Base-by-base conservation (phyloP, 2,888 invertebrate genomes). In the Nebria salina region DNA sequence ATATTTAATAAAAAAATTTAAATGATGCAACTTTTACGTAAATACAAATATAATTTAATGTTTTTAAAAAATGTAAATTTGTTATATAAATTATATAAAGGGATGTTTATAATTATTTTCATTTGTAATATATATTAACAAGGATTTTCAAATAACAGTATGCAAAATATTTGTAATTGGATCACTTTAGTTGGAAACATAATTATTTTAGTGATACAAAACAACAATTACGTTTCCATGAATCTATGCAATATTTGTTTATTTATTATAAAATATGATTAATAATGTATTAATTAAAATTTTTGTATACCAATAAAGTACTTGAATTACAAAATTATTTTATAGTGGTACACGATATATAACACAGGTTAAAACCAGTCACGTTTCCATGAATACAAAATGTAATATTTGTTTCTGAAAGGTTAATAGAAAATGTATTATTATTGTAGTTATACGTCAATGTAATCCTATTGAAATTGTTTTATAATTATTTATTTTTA, bases 391-490 rank as follows among this genome's bases (percentile, higher is more conserved):
- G 54, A 54, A 54, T 3, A 54, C 54, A 54, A 54, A 54, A 54
- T 54, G 6, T 54, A 13, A 54, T 54, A 54, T 54, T 54, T 54
- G 54, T 54, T 54, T 54, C 2, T 54, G 54, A 54, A 54, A 54
- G 54, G 54, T 54, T 54, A 54, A 54, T 54, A 54, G 54, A 54
- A 54, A 54, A 54, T 54, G 54, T 54, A 54, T 54, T 54, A 54
- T 54, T 54, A 13, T 54, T 54, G 7, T 54, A 11, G 54, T 54
- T 54, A 54, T 54, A 54, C 54, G 54, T 54, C 54, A 54, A 54
- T 11, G 54, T 54, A 6, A 54, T 54, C 13, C 54, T 7, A 13
- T 54, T 34, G 34, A 34, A 34, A 34, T 34, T 34, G 34, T 34
- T 34, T 54, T 54, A 13, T 54, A 54, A 54, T 54, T 8, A 11